Evolutionary conservation across 1,140 invertebrate species (phyloP), one percentile per base, ranked within the genome.

Genomic region (Lysiphlebus fabarum): DNA sequence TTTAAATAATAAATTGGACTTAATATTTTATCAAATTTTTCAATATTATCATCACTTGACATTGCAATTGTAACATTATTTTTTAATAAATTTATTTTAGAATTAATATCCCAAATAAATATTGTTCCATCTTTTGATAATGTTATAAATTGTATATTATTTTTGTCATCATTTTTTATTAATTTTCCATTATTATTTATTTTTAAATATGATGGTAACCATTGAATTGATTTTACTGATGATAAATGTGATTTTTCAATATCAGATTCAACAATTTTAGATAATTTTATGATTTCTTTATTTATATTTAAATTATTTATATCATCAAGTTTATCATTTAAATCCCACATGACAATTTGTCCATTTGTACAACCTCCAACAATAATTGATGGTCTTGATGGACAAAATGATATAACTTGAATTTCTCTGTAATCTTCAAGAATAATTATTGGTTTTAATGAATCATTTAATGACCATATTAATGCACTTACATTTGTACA

Each of bases 291-390:
- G 2, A 26, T 26, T 26, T 26, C 0, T n/a, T n/a, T n/a, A n/a
- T n/a, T n/a, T n/a, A n/a, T n/a, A 17, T 87, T 74, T 11, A 1
- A 74, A 76, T 26, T 80, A 73, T 67, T 85, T 7, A 14, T 9
- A 6, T 85, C 11, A 36, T 38, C 59, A 40, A 14, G 4, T 10
- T 9, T 1, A 36, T 40, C 36, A 14, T 79, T 82, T 14, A 90
- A 73, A 69, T 90, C 87, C 89, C 89, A 91, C 10, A 90, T 47
- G 10, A 89, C 69, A 26, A 90, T 71, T 72, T 86, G 85, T 0
- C 89, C 89, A 67, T 85, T 87, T 5, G 79, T 75, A 44, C 82
- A 85, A 10, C 88, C 88, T 38, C 87, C 89, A 14, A 89, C 67
- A 40, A 91, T 61, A 17, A 90, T 66, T 67, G 87, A 84, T 12